phyloP scores from a whole-genome alignment of 2,113 vertebrate genomes.

The Hirundichthys speculiger region DNA sequence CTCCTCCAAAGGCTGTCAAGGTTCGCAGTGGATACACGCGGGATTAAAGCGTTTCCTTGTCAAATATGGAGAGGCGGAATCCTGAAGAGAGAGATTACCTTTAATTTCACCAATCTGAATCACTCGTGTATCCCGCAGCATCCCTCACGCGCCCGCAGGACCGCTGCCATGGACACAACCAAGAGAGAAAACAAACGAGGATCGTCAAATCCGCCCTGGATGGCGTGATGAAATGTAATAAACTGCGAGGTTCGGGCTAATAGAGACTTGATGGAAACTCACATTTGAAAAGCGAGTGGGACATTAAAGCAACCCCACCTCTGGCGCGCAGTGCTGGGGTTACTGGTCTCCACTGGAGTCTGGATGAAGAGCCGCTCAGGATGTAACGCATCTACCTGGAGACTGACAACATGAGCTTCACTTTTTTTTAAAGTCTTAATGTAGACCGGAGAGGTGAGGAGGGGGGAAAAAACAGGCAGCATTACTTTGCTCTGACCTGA shows the following conservation, averaged over 20 bases:
- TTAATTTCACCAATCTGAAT: constrained; percentile 44
- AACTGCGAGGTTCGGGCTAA: constrained; percentile 52
- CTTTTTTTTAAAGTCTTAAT: background rate
- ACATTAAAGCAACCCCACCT: constrained; percentile 37
- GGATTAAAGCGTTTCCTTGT: constrained; percentile 28
- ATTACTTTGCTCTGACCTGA: background rate
- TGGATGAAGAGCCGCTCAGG: constrained; percentile 27
- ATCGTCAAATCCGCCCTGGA: constrained; percentile 89
- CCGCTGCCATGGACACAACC: constrained; percentile 22
- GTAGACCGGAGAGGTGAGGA: constrained; percentile 14
- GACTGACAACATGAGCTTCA: constrained; percentile 17
- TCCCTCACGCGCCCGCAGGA: constrained; percentile 26
- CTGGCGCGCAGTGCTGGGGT: constrained; percentile 33
- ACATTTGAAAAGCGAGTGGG: constrained; percentile 37
- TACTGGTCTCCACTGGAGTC: constrained; percentile 26
- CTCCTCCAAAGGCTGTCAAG: constrained; percentile 14
- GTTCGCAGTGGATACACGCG: constrained; percentile 43
- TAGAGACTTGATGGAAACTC: constrained; percentile 69
- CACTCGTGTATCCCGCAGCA: constrained; percentile 17
- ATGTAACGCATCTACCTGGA: constrained; percentile 40
- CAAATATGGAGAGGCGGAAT: constrained; percentile 32
- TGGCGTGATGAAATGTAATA: constrained; percentile 96
- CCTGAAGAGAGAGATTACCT: constrained; percentile 22
- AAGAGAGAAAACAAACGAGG: constrained; percentile 54
- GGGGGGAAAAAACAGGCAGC: constrained; percentile 1